Base-by-base conservation (phyloP, 64 coral and sea anemone genomes). In the Montipora sp. region DNA sequence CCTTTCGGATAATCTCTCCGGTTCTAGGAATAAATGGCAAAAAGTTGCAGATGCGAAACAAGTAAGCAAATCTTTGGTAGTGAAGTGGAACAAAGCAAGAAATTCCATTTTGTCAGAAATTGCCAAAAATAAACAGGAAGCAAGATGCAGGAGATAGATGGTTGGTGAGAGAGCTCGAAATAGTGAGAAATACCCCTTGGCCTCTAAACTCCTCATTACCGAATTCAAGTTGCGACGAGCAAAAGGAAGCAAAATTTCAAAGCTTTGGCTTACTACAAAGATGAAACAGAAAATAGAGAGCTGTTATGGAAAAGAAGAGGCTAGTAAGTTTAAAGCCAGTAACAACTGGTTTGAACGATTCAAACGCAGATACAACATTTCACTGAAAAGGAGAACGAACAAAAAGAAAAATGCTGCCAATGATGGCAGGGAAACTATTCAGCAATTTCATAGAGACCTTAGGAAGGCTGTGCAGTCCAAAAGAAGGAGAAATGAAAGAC, bases 381-480 rank as follows among this genome's bases (percentile, higher is more conserved):
- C 51, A 5, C 9, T 55, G 2, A 55, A 10, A 55, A 55, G 51
- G 9, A 55, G 51, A 55, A 55, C 51, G 9, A 55, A 55, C 51
- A 55, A 55, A 55, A 55, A 55, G 51, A 55, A 55, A 10, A 55
- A 69, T 69, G 66, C 66, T 14, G 66, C 66, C 16, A 69, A 69
- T 69, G 66, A 69, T 69, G 66, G 66, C 66, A 69, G 66, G 16
- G 66, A 69, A 69, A 69, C 66, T 14, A 69, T 69, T 14, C 66
- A 69, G 16, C 10, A 15, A 55, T 69, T 69, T 69, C 66, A 69
- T 69, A 69, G 66, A 69, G 66, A 69, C 7, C 66, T 69, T 14
- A 91, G 78, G 65, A 91, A 91, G 61, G 77, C 89, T 36, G 78
- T 91, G 21, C n/a, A 91, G 78, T 91, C 89, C 78, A 91, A 91